A percentile compares a stretch with the other conserved stretches of the same genome.
Evolutionary conservation across 2,113 vertebrate genomes (phyloP).

Genomic region (Proterorhinus semilunaris): DNA sequence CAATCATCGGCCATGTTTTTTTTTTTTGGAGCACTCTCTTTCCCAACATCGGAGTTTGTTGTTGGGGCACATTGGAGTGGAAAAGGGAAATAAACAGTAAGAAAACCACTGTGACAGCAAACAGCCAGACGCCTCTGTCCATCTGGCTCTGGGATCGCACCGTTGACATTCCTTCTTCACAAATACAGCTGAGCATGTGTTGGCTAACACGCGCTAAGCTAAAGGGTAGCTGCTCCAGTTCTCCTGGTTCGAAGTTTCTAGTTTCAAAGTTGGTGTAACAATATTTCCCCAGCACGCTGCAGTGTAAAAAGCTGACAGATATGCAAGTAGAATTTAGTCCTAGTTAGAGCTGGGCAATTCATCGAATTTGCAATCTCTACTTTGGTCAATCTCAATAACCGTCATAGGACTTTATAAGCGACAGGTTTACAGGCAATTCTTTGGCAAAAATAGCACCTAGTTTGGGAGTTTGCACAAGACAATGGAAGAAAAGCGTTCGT

Average conservation of each 20-base stretch:
- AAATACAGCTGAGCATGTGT: conserved; percentile 42
- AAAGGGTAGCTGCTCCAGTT: conserved; percentile 8
- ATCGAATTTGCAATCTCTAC: too few relatives aligned
- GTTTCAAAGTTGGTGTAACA: conserved; percentile 31
- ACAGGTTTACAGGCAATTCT: too few relatives aligned
- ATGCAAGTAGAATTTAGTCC: too few relatives aligned
- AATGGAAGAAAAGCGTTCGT: too few relatives aligned
- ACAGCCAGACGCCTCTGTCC: conserved; percentile 23
- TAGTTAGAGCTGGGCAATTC: too few relatives aligned
- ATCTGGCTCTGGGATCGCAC: conserved; percentile 18
- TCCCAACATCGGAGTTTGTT: conserved; percentile 20
- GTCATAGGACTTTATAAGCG: too few relatives aligned
- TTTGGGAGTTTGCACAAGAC: too few relatives aligned
- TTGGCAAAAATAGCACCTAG: too few relatives aligned
- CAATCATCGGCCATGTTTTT: not conserved
- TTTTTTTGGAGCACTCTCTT: conserved; percentile 33
- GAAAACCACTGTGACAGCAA: conserved; percentile 24
- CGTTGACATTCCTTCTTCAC: conserved; percentile 2
- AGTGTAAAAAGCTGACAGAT: too few relatives aligned
- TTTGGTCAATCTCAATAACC: too few relatives aligned
- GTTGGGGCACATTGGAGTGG: conserved; percentile 25
- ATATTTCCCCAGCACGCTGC: not conserved
- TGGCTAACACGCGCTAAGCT: conserved; percentile 30
- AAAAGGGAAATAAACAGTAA: conserved; percentile 9
- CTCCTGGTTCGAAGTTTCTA: conserved; percentile 11